A percentile compares a stretch with the other conserved stretches of the same genome.
Conservation (phyloP, 2,888 invertebrate species). For the Stegana nigrithorax region DNA sequence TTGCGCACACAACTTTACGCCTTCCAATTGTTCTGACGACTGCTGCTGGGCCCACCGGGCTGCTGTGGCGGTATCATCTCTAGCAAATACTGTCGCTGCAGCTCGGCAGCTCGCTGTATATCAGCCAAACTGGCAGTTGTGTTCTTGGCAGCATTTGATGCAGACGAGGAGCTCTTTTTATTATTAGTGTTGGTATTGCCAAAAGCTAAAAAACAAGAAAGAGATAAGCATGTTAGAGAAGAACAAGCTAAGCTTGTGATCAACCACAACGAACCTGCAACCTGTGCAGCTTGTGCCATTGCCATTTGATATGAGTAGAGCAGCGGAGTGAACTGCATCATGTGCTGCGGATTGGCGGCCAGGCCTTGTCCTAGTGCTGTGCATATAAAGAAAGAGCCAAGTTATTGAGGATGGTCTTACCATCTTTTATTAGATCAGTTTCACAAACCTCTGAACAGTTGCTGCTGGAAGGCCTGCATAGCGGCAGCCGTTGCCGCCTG, state of each 20-base stretch:
- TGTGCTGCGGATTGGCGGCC: conserved; percentile 78
- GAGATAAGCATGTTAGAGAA: background rate
- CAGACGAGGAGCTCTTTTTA: conserved; percentile 61
- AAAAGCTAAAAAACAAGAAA: conserved; percentile 40
- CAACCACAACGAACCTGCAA: conserved; percentile 57
- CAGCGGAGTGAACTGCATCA: conserved; percentile 89
- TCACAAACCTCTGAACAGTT: conserved; percentile 80
- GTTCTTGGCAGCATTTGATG: conserved; percentile 57
- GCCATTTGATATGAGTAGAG: conserved; percentile 91
- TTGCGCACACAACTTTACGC: too few relatives aligned
- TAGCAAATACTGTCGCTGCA: conserved; percentile 94
- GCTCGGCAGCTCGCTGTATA: conserved; percentile 86
- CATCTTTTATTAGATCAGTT: too few relatives aligned
- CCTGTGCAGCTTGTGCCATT: conserved; percentile 79
- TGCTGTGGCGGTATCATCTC: conserved; percentile 88
- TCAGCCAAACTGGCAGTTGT: conserved; percentile 73
- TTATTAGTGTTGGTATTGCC: conserved; percentile 52
- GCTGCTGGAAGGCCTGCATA: conserved; percentile 87
- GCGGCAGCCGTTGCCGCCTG: conserved; percentile 75
- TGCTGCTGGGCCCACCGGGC: conserved; percentile 65
- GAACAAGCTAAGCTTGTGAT: background rate
- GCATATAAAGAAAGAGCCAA: conserved; percentile 17
- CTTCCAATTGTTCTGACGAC: conserved; percentile 69
- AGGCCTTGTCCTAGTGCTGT: conserved; percentile 65
- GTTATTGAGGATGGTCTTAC: too few relatives aligned